phyloP scores from a whole-genome alignment of 2,113 vertebrate species.

The Sorex fumeus region DNA sequence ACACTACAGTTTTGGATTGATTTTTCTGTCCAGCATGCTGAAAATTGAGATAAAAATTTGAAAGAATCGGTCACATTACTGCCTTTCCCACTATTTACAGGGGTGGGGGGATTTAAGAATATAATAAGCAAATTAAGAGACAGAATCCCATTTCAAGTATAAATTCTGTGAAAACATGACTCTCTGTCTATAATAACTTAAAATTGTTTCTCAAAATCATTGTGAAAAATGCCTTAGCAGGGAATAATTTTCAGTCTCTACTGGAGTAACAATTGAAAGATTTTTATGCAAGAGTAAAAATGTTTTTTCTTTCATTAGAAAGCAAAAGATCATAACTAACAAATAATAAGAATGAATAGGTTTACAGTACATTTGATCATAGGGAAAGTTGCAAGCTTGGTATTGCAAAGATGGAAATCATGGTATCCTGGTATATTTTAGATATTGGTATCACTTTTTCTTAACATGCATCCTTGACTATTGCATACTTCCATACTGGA shows the following conservation, averaged over 20 bases:
- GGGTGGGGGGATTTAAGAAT: constrained; percentile 67
- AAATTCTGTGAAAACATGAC: constrained; percentile 60
- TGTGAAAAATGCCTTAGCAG: not conserved
- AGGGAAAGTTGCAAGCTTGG: too few relatives aligned
- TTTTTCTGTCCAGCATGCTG: constrained; percentile 21
- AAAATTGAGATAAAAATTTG: constrained; percentile 4
- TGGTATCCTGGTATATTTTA: too few relatives aligned
- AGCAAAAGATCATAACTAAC: not conserved
- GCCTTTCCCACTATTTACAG: constrained; percentile 55
- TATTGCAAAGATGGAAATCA: too few relatives aligned
- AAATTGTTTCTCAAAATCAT: constrained; percentile 51
- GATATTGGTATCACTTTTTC: not conserved
- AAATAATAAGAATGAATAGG: not conserved
- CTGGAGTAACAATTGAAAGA: not conserved
- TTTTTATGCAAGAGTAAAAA: not conserved
- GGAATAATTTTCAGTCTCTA: not conserved
- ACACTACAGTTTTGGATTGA: not conserved
- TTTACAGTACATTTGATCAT: not conserved
- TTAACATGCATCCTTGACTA: not conserved
- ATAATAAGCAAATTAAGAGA: constrained; percentile 74
- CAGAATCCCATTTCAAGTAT: constrained; percentile 52
- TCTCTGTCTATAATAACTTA: constrained; percentile 2
- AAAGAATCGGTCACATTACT: too few relatives aligned
- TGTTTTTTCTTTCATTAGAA: not conserved
- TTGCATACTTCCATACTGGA: not conserved